Conservation (phyloP, 2,113 vertebrate genomes). For the Epinephelus fuscoguttatus region DNA sequence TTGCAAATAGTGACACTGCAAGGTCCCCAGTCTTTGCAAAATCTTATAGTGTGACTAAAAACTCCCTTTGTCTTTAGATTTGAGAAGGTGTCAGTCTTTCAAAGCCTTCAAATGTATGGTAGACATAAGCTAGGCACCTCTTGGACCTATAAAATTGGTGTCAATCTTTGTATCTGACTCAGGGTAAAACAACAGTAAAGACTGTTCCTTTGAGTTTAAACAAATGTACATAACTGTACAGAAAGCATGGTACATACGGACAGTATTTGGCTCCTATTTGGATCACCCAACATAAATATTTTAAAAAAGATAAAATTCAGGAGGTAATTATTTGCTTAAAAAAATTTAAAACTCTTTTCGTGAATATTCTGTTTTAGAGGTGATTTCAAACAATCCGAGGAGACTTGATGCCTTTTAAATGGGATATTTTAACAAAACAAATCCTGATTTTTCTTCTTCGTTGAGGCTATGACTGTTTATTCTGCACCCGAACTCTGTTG, state of each 20-base stretch:
- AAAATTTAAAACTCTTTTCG: neutral
- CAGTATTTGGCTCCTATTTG: neutral
- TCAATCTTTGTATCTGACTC: neutral
- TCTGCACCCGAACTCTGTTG: constrained; percentile 13
- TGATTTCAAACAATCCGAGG: neutral
- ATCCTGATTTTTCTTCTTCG: neutral
- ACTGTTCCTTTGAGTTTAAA: neutral
- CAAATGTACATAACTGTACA: neutral
- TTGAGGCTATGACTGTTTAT: constrained; percentile 61
- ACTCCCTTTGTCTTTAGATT: no score
- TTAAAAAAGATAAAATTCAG: neutral
- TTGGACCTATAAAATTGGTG: no score
- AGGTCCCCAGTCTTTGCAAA: no score
- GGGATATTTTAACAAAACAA: neutral
- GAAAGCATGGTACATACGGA: no score
- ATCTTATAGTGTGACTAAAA: no score
- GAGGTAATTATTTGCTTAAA: neutral
- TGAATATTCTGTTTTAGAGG: constrained; percentile 6
- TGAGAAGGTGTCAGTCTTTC: no score
- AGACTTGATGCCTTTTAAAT: constrained; percentile 20
- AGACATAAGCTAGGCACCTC: no score
- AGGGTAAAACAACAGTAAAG: neutral
- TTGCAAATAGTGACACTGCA: no score
- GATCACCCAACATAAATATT: neutral
- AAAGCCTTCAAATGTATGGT: no score